Evolutionary conservation across 2,888 invertebrate species (phyloP).

Genomic region (Thalpophila matura): DNA sequence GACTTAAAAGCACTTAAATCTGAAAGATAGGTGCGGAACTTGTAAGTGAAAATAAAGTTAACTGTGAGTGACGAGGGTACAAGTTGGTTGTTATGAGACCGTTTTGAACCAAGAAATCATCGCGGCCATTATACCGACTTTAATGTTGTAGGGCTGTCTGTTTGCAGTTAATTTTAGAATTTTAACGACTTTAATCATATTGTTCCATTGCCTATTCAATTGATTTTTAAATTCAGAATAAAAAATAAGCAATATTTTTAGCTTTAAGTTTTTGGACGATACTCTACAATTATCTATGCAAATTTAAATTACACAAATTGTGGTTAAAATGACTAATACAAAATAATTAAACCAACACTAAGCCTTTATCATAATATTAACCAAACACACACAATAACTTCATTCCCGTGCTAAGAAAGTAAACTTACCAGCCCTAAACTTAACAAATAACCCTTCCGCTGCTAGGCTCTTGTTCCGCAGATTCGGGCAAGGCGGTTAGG

Average conservation of each 20-base stretch:
- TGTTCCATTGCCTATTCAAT: background rate
- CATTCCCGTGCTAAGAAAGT: slow-evolving; percentile 18
- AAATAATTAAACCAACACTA: background rate
- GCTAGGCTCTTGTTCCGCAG: slow-evolving; percentile 73
- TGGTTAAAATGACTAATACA: too few relatives aligned
- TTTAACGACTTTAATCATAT: background rate
- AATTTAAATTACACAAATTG: too few relatives aligned
- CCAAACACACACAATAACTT: background rate
- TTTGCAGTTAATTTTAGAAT: background rate
- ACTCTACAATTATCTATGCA: too few relatives aligned
- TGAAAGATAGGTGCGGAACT: slow-evolving; percentile 61
- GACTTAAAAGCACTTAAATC: slow-evolving; percentile 49
- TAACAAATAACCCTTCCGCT: slow-evolving; percentile 83
- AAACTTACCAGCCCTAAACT: slow-evolving; percentile 73
- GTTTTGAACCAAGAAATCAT: slow-evolving; percentile 86
- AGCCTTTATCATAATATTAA: background rate
- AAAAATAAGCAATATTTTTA: too few relatives aligned
- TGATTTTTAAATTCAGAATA: background rate
- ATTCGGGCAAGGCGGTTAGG: slow-evolving; percentile 79
- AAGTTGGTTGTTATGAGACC: slow-evolving; percentile 80
- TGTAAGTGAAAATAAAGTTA: slow-evolving; percentile 82
- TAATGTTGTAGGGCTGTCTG: slow-evolving; percentile 74
- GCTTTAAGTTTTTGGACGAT: too few relatives aligned
- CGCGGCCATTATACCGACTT: slow-evolving; percentile 77
- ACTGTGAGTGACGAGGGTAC: slow-evolving; percentile 79